phyloP scores from a whole-genome alignment of 2,888 invertebrate genomes.

The Folsomia manolachei region DNA sequence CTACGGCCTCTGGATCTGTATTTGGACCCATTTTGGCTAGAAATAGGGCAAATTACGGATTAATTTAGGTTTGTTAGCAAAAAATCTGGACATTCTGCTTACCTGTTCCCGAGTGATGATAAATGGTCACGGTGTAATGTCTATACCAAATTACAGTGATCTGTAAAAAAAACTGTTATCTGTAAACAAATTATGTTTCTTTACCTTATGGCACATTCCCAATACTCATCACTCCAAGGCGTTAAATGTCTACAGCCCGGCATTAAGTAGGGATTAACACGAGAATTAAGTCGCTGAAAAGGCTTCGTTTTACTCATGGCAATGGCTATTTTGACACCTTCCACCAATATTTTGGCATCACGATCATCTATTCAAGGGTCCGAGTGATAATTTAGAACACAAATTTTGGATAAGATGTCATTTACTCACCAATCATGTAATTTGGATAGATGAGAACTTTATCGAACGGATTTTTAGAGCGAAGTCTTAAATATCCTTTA shows the following conservation, averaged over 20 bases:
- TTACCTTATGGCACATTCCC: conserved; percentile 64
- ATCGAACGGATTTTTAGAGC: conserved; percentile 77
- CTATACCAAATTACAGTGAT: conserved; percentile 53
- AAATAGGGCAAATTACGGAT: no score
- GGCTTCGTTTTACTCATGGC: conserved; percentile 73
- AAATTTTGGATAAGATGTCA: no score
- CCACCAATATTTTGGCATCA: conserved; percentile 43
- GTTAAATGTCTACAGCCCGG: conserved; percentile 72
- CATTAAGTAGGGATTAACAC: conserved; percentile 69
- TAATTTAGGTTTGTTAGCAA: no score
- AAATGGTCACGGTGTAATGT: conserved; percentile 74
- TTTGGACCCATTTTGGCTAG: conserved; percentile 71
- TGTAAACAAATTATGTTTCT: background rate
- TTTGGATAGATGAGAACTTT: conserved; percentile 88
- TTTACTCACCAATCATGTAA: conserved; percentile 58
- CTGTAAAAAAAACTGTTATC: background rate
- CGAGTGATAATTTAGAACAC: no score
- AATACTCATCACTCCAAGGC: conserved; percentile 76
- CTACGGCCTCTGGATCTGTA: conserved; percentile 64
- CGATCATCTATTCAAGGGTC: conserved; percentile 30
- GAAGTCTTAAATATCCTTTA: conserved; percentile 67
- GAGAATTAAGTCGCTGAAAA: conserved; percentile 76
- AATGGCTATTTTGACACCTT: conserved; percentile 66
- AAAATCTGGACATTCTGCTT: background rate
- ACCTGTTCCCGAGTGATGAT: conserved; percentile 73